These are phyloP conservation scores for Calliopum simillimum DNA, from an alignment of 2,888 invertebrate genomes.

Conservation along the genomic window DNA sequence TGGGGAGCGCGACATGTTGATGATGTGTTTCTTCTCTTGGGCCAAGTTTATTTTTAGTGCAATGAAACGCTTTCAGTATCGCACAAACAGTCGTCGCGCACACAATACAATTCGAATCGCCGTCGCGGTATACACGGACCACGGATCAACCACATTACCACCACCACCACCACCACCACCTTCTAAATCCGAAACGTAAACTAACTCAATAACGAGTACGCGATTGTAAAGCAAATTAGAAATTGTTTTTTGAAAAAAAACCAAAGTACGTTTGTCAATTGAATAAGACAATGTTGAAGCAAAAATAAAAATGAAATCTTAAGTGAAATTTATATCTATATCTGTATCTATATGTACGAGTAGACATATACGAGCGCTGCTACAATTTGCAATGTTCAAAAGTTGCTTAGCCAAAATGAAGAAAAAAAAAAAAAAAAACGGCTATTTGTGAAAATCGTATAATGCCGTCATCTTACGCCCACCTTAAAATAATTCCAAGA, in stretches of 20 bases:
- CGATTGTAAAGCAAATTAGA: neutral
- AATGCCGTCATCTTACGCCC: too few relatives aligned
- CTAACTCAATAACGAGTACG: neutral
- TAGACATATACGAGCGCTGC: too few relatives aligned
- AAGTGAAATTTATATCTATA: too few relatives aligned
- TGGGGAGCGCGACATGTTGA: neutral
- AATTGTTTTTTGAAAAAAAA: constrained; percentile 18
- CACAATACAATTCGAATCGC: constrained; percentile 43
- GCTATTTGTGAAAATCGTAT: too few relatives aligned
- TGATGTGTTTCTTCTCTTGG: constrained; percentile 17
- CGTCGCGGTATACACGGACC: too few relatives aligned
- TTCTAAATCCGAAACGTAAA: neutral
- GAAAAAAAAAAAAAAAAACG: too few relatives aligned
- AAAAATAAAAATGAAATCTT: too few relatives aligned
- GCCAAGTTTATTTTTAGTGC: constrained; percentile 17
- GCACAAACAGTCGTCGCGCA: constrained; percentile 56
- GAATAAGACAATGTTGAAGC: neutral
- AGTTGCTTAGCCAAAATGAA: too few relatives aligned
- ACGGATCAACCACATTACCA: too few relatives aligned
- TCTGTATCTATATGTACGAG: too few relatives aligned
- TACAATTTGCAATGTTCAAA: too few relatives aligned
- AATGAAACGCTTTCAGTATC: constrained; percentile 51
- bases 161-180: neutral
- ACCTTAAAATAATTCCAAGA: too few relatives aligned
- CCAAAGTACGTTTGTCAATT: constrained; percentile 20